These are phyloP conservation scores for Amaurobius ferox DNA, from an alignment of 2,888 invertebrate species.

Conservation along the genomic window DNA sequence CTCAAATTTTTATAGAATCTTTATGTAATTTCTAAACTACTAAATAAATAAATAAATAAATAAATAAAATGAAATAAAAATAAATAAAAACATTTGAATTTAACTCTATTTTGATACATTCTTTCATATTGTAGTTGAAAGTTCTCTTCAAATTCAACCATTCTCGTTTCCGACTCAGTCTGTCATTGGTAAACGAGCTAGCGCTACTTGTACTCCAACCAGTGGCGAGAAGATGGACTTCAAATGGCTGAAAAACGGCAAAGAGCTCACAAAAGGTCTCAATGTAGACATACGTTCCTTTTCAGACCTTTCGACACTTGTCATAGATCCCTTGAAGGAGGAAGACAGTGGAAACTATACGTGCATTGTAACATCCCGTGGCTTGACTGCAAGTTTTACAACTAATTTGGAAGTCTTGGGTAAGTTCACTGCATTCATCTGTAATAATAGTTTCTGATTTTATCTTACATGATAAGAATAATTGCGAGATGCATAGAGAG, in stretches of 20 bases:
- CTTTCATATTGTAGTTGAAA: conserved; percentile 7
- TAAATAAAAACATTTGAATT: no score
- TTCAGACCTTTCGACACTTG: conserved; percentile 26
- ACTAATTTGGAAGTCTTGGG: conserved; percentile 44
- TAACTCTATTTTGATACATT: no score
- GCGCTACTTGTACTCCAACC: conserved; percentile 33
- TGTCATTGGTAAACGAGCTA: conserved; percentile 41
- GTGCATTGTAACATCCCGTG: conserved; percentile 38
- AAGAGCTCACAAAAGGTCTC: conserved; percentile 16
- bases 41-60: no score
- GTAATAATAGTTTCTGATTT: no score
- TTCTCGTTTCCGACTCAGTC: conserved; percentile 48
- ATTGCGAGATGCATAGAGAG: no score
- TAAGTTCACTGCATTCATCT: conserved; percentile 27
- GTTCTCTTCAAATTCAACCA: conserved; percentile 46
- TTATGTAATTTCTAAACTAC: no score
- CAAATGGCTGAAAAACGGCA: conserved; percentile 52
- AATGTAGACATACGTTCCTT: conserved; percentile 35
- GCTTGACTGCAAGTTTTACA: conserved; percentile 37
- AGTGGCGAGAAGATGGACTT: conserved; percentile 59
- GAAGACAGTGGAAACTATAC: conserved; percentile 67
- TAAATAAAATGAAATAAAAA: no score
- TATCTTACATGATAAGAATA: no score
- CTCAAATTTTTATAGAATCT: no score
- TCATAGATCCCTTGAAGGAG: conserved; percentile 32